Conservation (phyloP, 2,113 vertebrate species). For the Cryptotis parvus region DNA sequence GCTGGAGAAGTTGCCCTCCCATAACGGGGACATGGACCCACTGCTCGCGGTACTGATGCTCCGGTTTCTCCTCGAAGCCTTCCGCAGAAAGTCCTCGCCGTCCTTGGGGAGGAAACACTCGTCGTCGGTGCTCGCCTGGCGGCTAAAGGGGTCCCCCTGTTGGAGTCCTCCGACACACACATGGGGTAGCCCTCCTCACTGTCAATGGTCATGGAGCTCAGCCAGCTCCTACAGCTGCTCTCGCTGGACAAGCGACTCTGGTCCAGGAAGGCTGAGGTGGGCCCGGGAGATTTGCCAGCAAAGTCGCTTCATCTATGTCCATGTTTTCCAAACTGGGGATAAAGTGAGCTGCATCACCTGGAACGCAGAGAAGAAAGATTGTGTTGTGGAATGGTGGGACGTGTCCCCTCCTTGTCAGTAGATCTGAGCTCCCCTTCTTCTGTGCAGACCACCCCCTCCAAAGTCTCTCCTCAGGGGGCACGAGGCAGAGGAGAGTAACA, state of each 20-base stretch:
- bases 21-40: conserved; percentile 90
- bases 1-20: conserved; percentile 86
- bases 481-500: background rate
- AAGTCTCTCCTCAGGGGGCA: background rate
- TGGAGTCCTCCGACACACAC: conserved; percentile 89
- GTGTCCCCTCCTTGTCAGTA: background rate
- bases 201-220: conserved; percentile 91
- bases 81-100: background rate
- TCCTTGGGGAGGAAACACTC: conserved; percentile 88
- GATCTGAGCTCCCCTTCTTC: background rate
- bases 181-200: conserved; percentile 90
- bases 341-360: conserved; percentile 88
- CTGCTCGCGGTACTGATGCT: conserved; percentile 92
- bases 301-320: conserved; percentile 80
- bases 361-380: conserved; percentile 42
- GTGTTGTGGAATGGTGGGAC: rapidly evolving
- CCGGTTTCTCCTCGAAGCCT: conserved; percentile 84
- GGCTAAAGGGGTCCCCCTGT: conserved; percentile 81
- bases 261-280: rapidly evolving
- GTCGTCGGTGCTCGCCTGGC: conserved; percentile 88
- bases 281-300: background rate
- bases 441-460: background rate
- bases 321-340: conserved; percentile 65
- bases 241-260: conserved; percentile 91
- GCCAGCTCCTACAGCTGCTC: conserved; percentile 91